Evolutionary conservation across 92 coral and sea anemone genomes (phyloP), one percentile per base, ranked within the genome.

Genomic region (Zoanthus gigantus): DNA sequence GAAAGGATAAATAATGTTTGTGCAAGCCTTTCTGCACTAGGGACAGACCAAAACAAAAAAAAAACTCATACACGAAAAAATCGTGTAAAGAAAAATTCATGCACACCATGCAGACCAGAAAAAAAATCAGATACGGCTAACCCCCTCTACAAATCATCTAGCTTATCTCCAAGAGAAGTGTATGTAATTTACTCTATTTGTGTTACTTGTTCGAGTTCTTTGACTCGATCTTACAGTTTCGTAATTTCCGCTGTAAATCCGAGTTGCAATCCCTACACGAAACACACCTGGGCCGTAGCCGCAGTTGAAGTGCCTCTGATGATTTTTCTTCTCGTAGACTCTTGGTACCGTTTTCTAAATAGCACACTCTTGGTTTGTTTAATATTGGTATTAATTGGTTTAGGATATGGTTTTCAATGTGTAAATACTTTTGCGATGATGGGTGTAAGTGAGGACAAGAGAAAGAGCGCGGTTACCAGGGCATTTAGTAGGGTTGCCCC

Each of bases 381-480:
- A 32, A 10, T 67, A 32, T 67, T 67, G 73, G 29, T 32, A 3
- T 23, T 31, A 17, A 31, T 67, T 67, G 73, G 73, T 67, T n/a
- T 67, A 31, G 9, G 7, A 6, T 67, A 6, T n/a, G 73, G 73
- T 67, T 13, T 67, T 9, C 57, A 7, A 0, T 52, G 12, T 52
- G 57, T 52, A 13, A 52, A 52, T 52, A 3, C 1, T 52, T 52
- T 18, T 31, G 73, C 73, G 28, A 67, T 67, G 73, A 32, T 67
- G 29, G 73, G 73, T 9, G 34, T 17, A 16, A 67, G 73, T n/a
- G 73, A 67, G 8, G 73, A 67, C 37, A 32, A 29, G 32, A 67
- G 73, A 67, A 31, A 67, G 73, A 67, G 34, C 28, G 73, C 73
- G 28, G 73, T 67, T 67, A 67, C 37, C 73, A 23, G 73, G 28